Conservation (phyloP, 2,888 invertebrate species). For the Aproaerema taeniolella region DNA sequence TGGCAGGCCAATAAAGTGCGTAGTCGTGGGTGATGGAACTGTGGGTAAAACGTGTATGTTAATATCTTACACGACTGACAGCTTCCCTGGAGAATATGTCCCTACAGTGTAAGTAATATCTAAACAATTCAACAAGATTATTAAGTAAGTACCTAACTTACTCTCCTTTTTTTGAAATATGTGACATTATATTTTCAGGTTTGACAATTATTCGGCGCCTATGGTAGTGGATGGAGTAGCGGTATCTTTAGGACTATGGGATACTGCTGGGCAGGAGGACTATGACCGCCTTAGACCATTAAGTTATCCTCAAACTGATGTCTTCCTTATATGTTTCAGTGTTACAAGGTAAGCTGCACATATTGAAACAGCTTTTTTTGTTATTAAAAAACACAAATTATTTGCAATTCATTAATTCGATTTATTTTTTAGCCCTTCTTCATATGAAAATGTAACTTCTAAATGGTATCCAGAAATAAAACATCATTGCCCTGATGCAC, state of each 20-base stretch:
- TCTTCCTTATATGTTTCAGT: constrained; percentile 99
- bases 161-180: neutral
- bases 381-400: neutral
- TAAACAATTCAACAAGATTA: constrained; percentile 6
- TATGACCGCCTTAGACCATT: constrained; percentile 97
- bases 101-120: constrained; percentile 90
- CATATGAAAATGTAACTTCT: constrained; percentile 99
- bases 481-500: constrained; percentile 99
- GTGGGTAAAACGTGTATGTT: constrained; percentile 97
- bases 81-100: constrained; percentile 96
- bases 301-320: constrained; percentile 99
- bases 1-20: constrained; percentile 94
- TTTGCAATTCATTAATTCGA: neutral
- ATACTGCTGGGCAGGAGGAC: constrained; percentile 98
- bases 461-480: constrained; percentile 99
- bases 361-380: neutral
- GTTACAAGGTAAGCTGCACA: constrained; percentile 86
- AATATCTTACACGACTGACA: constrained; percentile 94
- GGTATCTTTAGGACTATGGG: constrained; percentile 98
- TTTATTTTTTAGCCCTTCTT: constrained; percentile 88
- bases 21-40: constrained; percentile 94
- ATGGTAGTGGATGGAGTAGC: constrained; percentile 99
- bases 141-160: neutral
- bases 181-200: constrained; percentile 75
- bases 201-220: constrained; percentile 99